Evolutionary conservation across 2,888 invertebrate genomes (phyloP), one percentile per base, ranked within the genome.

Genomic region (Acleris holmiana): DNA sequence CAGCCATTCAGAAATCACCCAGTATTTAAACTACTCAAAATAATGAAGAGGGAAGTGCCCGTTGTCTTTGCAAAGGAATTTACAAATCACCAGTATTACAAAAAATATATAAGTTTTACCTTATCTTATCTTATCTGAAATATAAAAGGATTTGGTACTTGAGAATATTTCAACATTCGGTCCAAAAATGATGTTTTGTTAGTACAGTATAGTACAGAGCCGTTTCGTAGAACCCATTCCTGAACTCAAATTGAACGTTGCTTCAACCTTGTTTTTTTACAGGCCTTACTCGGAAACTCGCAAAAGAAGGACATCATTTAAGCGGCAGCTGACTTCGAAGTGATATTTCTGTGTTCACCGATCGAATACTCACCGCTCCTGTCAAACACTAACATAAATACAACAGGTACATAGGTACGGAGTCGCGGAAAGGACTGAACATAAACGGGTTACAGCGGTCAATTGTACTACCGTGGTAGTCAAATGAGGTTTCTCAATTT

Each of bases 231-330:
- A 29, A 2, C 8, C 8, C 2, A 29, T 35, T 35, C 35, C 13
- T 35, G 35, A 35, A 13, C 35, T 35, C 13, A 35, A 35, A 35
- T 15, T 25, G 5, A 49, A 23, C 15, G 4, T 25, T n/a, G 15
- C 7, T 51, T 29, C 13, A 19, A 46, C 40, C 50, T 50, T 61
- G 56, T 74, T 67, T 76, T 53, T 71, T 87, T 77, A 18, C 90
- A 92, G 92, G 92, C 91, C 68, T 82, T 92, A 19, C 85, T 92
- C 49, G 92, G 92, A 55, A 91, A 85, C 73, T 78, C 86, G 18
- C 91, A 89, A 75, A 92, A 92, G 71, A 81, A 79, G 67, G 92
- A 91, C 73, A 91, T 92, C 67, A 82, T 92, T 25, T 91, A 83
- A 84, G 54, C 35, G 47, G 48, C 49, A 40, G 15, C 47, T 18